Evolutionary conservation across 2,113 vertebrate species (phyloP).

Genomic region (Anseranas semipalmata): DNA sequence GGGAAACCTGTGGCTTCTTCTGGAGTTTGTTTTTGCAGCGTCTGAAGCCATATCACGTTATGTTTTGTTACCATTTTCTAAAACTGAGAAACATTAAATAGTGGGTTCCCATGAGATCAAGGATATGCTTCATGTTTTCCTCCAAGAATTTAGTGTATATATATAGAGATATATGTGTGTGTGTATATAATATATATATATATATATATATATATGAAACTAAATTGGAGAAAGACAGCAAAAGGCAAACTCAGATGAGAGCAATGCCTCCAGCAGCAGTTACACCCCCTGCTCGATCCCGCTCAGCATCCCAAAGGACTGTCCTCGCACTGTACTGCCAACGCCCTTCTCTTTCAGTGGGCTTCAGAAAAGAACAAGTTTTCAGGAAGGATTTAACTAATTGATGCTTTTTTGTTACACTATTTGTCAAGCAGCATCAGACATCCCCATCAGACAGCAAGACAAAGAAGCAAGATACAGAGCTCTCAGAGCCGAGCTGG

Average conservation of each 20-base stretch:
- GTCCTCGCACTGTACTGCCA: background rate
- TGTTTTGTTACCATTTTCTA: constrained; percentile 51
- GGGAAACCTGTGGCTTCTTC: constrained; percentile 14
- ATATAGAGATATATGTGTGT: background rate
- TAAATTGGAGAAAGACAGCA: background rate
- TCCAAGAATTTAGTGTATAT: background rate
- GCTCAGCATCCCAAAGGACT: background rate
- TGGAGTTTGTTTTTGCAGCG: constrained; percentile 28
- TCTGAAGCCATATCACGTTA: background rate
- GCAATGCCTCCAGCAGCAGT: background rate
- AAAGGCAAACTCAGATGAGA: background rate
- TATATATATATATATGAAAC: background rate
- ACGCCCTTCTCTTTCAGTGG: background rate
- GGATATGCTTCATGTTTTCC: background rate
- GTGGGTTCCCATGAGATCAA: background rate
- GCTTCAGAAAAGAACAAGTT: background rate
- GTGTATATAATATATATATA: too few species aligned
- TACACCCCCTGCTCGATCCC: background rate
- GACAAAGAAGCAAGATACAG: background rate
- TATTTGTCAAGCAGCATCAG: background rate
- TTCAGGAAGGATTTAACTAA: background rate
- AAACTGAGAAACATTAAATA: constrained; percentile 42
- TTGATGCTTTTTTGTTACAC: background rate
- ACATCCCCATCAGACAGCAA: background rate
- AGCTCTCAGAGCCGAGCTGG: background rate